phyloP scores from a whole-genome alignment of 2,113 vertebrate species.

The Pogonocichla stellata region DNA sequence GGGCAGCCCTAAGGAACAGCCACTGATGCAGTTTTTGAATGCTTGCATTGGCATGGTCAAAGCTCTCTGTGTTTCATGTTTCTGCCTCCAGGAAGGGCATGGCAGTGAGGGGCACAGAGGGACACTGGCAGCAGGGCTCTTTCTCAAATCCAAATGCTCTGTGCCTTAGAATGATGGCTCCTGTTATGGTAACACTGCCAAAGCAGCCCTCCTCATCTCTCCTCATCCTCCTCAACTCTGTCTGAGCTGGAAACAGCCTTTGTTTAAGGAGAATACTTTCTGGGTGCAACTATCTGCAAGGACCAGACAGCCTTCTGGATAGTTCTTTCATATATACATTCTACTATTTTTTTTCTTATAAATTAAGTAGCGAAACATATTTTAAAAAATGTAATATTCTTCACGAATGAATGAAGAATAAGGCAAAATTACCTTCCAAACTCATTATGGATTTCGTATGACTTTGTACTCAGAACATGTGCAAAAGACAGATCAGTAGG shows the following conservation, averaged over 20 bases:
- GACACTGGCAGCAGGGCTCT: accelerated
- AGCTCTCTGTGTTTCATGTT: neutral
- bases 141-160: neutral
- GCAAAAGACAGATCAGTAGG: neutral
- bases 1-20: neutral
- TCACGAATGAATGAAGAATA: neutral
- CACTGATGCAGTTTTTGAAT: neutral
- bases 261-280: neutral
- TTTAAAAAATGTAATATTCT: neutral
- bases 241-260: neutral
- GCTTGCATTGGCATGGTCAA: neutral
- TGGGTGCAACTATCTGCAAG: neutral
- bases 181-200: neutral
- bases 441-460: neutral
- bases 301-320: neutral
- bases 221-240: neutral
- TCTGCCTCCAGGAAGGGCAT: neutral
- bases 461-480: neutral
- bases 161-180: neutral
- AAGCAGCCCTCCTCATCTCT: neutral
- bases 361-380: neutral
- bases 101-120: neutral
- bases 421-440: neutral
- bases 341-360: neutral
- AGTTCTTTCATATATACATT: neutral